Conservation (phyloP, 2,797 vertebrate species). For the Xiphorhynchus erythropygius region DNA sequence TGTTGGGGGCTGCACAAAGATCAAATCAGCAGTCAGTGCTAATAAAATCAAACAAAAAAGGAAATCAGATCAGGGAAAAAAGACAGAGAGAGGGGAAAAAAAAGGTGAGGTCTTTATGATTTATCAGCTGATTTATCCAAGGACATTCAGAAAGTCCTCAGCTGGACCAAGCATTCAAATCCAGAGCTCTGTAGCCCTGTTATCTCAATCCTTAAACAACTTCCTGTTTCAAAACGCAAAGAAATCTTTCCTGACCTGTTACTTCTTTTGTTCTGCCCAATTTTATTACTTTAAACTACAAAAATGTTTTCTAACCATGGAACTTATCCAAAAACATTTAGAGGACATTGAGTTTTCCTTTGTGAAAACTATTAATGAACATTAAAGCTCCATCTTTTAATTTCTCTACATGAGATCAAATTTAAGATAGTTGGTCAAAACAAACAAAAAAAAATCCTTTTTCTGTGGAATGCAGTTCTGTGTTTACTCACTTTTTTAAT, state of each 20-base stretch:
- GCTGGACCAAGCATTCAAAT: background rate
- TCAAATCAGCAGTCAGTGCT: too few relatives aligned
- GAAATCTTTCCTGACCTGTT: background rate
- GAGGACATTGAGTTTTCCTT: background rate
- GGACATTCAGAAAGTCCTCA: background rate
- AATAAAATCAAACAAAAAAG: background rate
- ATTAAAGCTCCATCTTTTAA: background rate
- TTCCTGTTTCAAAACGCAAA: background rate
- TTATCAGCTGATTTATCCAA: background rate
- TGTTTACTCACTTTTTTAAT: background rate
- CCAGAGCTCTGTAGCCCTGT: background rate
- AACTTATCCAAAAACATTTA: background rate
- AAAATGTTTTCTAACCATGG: background rate
- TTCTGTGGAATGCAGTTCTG: background rate
- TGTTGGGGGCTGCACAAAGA: background rate
- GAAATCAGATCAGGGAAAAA: rapidly evolving
- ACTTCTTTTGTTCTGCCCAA: background rate
- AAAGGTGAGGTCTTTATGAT: rapidly evolving
- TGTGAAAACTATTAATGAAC: background rate
- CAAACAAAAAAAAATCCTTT: background rate
- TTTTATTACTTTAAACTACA: background rate
- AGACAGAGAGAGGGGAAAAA: rapidly evolving
- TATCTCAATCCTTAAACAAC: background rate
- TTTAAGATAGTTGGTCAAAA: background rate
- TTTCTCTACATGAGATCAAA: background rate